Base-by-base conservation (phyloP, 2,888 invertebrate genomes). In the Rotaria sp. region DNA sequence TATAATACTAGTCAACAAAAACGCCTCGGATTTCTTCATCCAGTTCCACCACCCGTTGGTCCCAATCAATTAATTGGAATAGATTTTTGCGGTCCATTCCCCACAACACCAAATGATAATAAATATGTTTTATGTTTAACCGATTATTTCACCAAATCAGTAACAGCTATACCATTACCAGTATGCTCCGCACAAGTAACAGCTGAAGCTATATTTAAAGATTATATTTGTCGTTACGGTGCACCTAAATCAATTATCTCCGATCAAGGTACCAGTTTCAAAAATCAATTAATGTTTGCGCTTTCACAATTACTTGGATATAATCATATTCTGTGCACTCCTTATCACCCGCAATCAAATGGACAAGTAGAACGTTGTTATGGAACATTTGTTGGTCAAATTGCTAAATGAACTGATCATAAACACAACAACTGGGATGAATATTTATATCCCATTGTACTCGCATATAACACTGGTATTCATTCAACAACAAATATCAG, bases 291-390 rank as follows among this genome's bases (percentile, higher is more conserved):
- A 35, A 80, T 85, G 85, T 13, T 67, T 10, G 88, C 88, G 50
- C 50, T 88, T 75, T 88, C 88, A 84, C 38, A 84, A 48, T 21
- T 88, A 21, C n/a, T 88, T 24, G 87, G 85, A 1, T 85, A 84
- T 38, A 84, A 87, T 21, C 88, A 88, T 50, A 88, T 88, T 5
- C 84, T 87, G 59, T 88, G 88, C 0, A 87, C 88, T 26, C 85
- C 87, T 10, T 85, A 67, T 87, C 3, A 7, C 4, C 67, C 67
- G 0, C 15, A 67, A 67, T 30, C 67, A 4, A 67, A 67, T 11
- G 67, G 88, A 1, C 30, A 87, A 55, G 87, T 86, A 0, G 88
- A 88, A 41, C 26, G 87, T 21, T 84, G 74, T 1, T 87, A 87
- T 57, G 18, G 84, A 26, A 87, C 87, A 5, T 85, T 88, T 10